Base-by-base conservation (phyloP, 2,797 vertebrate species). In the Lophius americanus region DNA sequence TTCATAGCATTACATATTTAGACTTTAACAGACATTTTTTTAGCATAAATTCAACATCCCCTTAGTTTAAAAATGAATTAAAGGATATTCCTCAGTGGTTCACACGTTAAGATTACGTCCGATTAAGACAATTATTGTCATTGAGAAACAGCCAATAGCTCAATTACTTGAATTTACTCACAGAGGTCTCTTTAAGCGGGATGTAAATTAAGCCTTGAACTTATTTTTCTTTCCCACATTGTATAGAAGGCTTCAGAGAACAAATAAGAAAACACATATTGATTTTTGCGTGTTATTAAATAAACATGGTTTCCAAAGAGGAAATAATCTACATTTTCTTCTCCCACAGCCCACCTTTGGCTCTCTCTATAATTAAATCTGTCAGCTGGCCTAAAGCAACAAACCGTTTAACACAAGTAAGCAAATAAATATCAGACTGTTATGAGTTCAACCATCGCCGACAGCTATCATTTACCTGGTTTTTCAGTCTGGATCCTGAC, bases 401-500 rank as follows among this genome's bases (percentile, higher is more conserved):
- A 67, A 80, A 82, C 65, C 51, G 1, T 87, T 91, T 83, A 82
- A 82, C 70, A 81, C 68, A 64, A 73, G 64, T 74, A 78, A 79
- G 78, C 74, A 83, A 89, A 85, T 76, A 84, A 79, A 88, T 77
- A 86, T 67, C 55, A 52, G 70, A 61, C 36, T 50, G 39, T 77
- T 76, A 58, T 52, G 69, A 79, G 65, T 75, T 78, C 64, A 70
- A 39, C 56, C 46, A 4, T 50, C 64, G 79, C 73, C 76, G 37
- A 44, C 69, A 82, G 82, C 80, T 39, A 59, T 4, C 39, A 46
- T 51, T 81, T 75, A 54, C 53, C 53, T 51, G 63, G 13, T 75
- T 80, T 63, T 57, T 51, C 58, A 61, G 62, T 64, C 47, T 60
- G 74, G 64, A 58, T 57, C 42, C 49, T 73, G 75, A 86, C 50